Conservation (phyloP, 1,140 invertebrate species). For the Mactra quadrangularis region DNA sequence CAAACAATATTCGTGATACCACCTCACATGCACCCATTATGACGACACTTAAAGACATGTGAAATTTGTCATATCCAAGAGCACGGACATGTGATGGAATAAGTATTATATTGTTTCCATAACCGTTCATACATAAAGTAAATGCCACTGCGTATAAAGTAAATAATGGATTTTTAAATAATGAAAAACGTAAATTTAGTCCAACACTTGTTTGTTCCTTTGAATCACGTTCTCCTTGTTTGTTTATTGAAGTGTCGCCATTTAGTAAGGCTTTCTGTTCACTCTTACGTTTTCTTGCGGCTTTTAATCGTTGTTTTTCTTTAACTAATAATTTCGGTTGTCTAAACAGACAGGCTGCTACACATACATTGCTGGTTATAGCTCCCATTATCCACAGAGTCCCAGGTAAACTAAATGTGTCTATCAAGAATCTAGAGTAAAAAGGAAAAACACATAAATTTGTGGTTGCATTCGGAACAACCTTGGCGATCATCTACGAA, state of each 20-base stretch:
- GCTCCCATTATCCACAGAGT: slow-evolving; percentile 37
- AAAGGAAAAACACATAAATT: not conserved
- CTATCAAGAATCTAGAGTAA: slow-evolving; percentile 39
- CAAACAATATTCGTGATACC: slow-evolving; percentile 39
- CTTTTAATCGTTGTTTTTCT: not conserved
- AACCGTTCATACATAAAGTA: slow-evolving; percentile 57
- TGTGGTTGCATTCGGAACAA: too few species aligned
- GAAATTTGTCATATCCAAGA: slow-evolving; percentile 28
- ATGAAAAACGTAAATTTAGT: slow-evolving; percentile 43
- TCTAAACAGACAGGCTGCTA: slow-evolving; percentile 45
- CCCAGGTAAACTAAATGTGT: slow-evolving; percentile 20
- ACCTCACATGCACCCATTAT: slow-evolving; percentile 44
- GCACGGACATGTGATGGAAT: slow-evolving; percentile 46
- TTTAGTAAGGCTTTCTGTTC: slow-evolving; percentile 42
- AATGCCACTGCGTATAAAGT: slow-evolving; percentile 52
- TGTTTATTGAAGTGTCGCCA: slow-evolving; percentile 11
- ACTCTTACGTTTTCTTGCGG: not conserved
- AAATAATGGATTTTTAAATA: slow-evolving; percentile 58
- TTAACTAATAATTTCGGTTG: slow-evolving; percentile 36
- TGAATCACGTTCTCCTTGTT: slow-evolving; percentile 8
- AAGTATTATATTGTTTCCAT: slow-evolving; percentile 41
- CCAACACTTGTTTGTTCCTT: slow-evolving; percentile 14
- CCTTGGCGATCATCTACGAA: too few species aligned
- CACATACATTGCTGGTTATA: slow-evolving; percentile 32
- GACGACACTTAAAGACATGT: slow-evolving; percentile 28